These are phyloP conservation scores for Limonius californicus DNA, from an alignment of 1,140 invertebrate genomes.

Conservation along the genomic window DNA sequence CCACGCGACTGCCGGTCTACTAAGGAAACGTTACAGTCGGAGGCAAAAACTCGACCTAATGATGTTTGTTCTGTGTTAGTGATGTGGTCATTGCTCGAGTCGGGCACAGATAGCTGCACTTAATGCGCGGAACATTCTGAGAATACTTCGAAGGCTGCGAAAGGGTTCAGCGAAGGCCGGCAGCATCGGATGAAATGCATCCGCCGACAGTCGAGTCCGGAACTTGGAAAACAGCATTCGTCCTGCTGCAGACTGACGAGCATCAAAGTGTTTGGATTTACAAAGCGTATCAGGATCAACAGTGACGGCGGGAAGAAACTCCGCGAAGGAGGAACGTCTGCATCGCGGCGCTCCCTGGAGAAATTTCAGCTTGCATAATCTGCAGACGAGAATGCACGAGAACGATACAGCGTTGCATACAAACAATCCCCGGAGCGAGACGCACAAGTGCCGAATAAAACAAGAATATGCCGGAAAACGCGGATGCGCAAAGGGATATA, in stretches of 20 bases:
- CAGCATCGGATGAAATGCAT: too few relatives aligned
- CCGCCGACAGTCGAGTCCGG: too few relatives aligned
- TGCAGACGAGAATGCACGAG: conserved; percentile 14
- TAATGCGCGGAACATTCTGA: conserved; percentile 23
- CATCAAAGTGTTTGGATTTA: conserved; percentile 7
- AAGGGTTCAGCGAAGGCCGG: neutral
- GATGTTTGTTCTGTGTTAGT: conserved; percentile 26
- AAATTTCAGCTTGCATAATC: conserved; percentile 23
- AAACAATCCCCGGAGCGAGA: conserved; percentile 18
- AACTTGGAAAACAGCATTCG: too few relatives aligned
- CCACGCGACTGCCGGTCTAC: conserved; percentile 21
- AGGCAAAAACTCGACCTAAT: conserved; percentile 22
- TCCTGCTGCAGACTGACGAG: neutral
- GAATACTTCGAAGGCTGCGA: neutral
- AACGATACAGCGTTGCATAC: conserved; percentile 15
- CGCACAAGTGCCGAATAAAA: conserved; percentile 15
- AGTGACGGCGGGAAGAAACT: conserved; percentile 7
- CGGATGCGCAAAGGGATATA: conserved; percentile 19
- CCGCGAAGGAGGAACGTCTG: conserved; percentile 5
- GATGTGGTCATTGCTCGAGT: conserved; percentile 18
- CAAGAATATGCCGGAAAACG: conserved; percentile 21
- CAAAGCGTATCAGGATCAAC: conserved; percentile 19
- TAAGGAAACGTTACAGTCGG: neutral
- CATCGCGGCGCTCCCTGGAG: conserved; percentile 13
- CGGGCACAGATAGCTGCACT: conserved; percentile 17